Conservation (phyloP, 2,797 vertebrate genomes). For the Myioborus melanocephalus region DNA sequence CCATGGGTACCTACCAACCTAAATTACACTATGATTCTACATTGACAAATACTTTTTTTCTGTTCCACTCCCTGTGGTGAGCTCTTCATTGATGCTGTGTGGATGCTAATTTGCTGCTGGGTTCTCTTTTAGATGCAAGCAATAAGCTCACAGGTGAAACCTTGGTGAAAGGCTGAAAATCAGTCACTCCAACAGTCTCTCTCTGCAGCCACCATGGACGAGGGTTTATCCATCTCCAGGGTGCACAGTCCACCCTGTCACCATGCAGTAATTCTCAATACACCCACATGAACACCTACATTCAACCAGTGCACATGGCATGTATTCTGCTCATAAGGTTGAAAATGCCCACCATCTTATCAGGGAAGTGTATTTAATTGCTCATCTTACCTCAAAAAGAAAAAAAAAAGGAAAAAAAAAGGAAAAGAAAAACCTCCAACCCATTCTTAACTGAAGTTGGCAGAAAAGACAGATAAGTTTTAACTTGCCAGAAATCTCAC, state of each 20-base stretch:
- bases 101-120: neutral
- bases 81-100: neutral
- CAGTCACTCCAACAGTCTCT: neutral
- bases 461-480: conserved; percentile 23
- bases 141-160: neutral
- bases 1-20: neutral
- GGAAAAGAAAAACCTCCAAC: neutral
- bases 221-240: neutral
- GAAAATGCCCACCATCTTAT: neutral
- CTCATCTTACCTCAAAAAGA: neutral
- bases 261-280: neutral
- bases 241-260: neutral
- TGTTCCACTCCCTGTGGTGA: neutral
- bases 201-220: neutral
- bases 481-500: conserved; percentile 33
- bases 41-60: neutral
- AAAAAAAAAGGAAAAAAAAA: fast-evolving
- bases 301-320: neutral
- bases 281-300: neutral
- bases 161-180: neutral
- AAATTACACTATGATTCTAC: neutral
- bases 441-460: conserved; percentile 16
- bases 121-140: neutral
- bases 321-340: neutral
- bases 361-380: neutral